Evolutionary conservation across 2,888 invertebrate genomes (phyloP), one percentile per base, ranked within the genome.

Genomic region (Stenotaenia linearis): DNA sequence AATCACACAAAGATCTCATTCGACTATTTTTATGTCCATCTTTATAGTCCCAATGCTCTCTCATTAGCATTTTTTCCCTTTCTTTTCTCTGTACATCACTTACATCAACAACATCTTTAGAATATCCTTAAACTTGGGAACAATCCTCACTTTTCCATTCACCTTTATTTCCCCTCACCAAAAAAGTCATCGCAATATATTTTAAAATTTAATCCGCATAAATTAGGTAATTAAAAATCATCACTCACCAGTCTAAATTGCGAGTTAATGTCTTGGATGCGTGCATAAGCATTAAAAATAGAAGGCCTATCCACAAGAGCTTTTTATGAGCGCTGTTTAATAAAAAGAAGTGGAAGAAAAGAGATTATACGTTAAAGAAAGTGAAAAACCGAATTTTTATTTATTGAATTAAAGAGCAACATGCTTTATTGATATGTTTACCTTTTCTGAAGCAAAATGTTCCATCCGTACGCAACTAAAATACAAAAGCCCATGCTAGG

Each of bases 401-500:
- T 78, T 28, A 78, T 25, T 78, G 56, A 56, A 45, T 50, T 15
- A 15, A n/a, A 18, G 21, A 50, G 15, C 77, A 35, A 25, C n/a
- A 5, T 9, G 75, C 0, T 35, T 50, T 50, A 50, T 50, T 18
- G 50, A 21, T 3, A n/a, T 18, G 9, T 18, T 81, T 82, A 81
- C 77, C 80, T 80, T 81, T 78, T 81, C 78, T 79, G 81, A 89
- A 32, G 93, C 84, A 80, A 92, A 87, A 82, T 81, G 25, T 83
- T 89, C 91, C 91, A 95, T 40, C 96, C 96, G 84, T 94, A 94
- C 1, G 95, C 96, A 1, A 97, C 90, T 23, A 98, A 89, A 86
- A 98, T 90, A 85, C 97, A 97, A 89, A 95, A 97, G 77, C 98
- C 98, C 96, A 98, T 97, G 10, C 97, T 97, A 0, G 98, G 98